Conservation (phyloP, 2,113 vertebrate species). For the Microtus montanus region DNA sequence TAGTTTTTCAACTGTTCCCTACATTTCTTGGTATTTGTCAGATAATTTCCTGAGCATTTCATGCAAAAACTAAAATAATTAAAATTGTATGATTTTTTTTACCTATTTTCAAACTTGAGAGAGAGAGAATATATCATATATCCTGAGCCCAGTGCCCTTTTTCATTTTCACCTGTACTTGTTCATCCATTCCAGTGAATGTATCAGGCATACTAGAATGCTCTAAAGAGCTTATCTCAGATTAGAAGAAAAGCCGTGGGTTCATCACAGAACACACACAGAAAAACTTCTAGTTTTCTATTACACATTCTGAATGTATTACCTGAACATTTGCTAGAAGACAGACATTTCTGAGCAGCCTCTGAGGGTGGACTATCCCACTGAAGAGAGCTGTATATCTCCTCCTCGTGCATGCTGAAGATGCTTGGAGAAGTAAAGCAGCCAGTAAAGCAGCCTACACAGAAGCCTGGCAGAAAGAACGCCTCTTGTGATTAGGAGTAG, state of each 20-base stretch:
- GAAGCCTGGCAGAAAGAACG: neutral
- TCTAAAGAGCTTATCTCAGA: neutral
- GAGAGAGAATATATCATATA: neutral
- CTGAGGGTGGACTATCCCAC: constrained; percentile 52
- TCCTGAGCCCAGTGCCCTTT: neutral
- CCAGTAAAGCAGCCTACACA: neutral
- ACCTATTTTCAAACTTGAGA: neutral
- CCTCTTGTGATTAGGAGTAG: neutral
- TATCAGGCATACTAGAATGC: neutral
- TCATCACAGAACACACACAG: neutral
- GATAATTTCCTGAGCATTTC: neutral
- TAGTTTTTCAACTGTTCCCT: constrained; percentile 5
- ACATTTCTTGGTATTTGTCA: constrained; percentile 38
- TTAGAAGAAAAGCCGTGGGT: neutral
- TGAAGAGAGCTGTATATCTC: constrained; percentile 61
- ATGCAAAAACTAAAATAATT: neutral
- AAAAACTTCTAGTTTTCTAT: neutral
- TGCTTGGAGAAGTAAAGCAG: neutral
- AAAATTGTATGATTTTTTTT: neutral
- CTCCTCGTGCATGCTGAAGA: constrained; percentile 62
- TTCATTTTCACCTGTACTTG: neutral
- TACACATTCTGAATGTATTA: constrained; percentile 28
- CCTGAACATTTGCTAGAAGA: constrained; percentile 58
- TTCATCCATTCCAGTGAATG: neutral
- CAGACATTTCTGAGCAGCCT: neutral